phyloP scores from a whole-genome alignment of 2,888 invertebrate genomes.

The Brachypalpus laphriformis region DNA sequence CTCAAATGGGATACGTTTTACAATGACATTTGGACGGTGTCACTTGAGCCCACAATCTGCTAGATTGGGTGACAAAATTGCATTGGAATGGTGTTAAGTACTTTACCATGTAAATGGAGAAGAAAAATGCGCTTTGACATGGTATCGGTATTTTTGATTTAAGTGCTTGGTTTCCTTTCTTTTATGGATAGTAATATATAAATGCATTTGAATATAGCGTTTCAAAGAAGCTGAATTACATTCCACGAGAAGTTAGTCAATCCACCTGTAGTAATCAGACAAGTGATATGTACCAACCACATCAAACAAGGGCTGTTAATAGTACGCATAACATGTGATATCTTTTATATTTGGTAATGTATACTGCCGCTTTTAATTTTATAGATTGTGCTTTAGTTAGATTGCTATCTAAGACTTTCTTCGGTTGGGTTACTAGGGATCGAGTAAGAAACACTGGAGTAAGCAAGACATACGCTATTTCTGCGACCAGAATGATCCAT shows the following conservation, averaged over 20 bases:
- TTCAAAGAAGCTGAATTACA: background rate
- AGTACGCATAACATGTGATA: too few relatives aligned
- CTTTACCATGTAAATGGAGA: conserved; percentile 48
- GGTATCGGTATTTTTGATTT: background rate
- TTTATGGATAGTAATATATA: background rate
- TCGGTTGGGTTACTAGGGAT: too few relatives aligned
- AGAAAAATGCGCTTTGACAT: conserved; percentile 5
- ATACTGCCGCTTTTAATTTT: too few relatives aligned
- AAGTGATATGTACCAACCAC: too few relatives aligned
- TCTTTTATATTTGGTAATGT: too few relatives aligned
- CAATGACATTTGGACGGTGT: conserved; percentile 55
- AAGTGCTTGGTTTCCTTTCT: background rate
- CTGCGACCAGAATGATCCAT: too few relatives aligned
- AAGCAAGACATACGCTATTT: too few relatives aligned
- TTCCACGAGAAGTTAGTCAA: background rate
- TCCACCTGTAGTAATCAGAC: background rate
- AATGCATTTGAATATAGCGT: background rate
- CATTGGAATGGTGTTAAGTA: conserved; percentile 58
- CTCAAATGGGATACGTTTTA: conserved; percentile 49
- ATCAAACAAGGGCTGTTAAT: too few relatives aligned
- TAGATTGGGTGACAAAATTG: conserved; percentile 57
- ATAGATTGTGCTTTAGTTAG: too few relatives aligned
- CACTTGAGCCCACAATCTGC: conserved; percentile 37
- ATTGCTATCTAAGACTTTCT: too few relatives aligned
- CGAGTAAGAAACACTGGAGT: too few relatives aligned